Evolutionary conservation across 2,888 invertebrate genomes (phyloP).

Genomic region (Archaeoteleia sp.): DNA sequence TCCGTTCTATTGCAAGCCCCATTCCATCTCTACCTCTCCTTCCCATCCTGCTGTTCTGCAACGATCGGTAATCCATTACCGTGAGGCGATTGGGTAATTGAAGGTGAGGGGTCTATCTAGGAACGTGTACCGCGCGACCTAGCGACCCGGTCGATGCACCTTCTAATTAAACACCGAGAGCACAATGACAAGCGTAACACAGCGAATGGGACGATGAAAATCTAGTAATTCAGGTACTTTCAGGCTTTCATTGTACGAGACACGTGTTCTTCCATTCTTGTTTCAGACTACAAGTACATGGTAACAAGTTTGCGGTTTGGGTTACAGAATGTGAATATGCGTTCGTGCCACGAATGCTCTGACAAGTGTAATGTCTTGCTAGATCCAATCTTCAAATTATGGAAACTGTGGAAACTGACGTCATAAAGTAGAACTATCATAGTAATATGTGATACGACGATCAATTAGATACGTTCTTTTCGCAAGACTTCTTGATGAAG

Average conservation of each 20-base stretch:
- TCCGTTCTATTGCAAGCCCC: conserved; percentile 21
- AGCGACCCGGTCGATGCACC: conserved; percentile 57
- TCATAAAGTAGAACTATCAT: no score
- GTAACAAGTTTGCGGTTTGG: conserved; percentile 11
- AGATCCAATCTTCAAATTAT: conserved; percentile 14
- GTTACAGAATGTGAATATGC: conserved; percentile 15
- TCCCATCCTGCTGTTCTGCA: conserved; percentile 36
- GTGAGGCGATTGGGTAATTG: conserved; percentile 71
- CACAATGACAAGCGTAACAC: conserved; percentile 70
- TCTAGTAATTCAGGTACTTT: conserved; percentile 69
- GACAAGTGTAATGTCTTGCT: conserved; percentile 6
- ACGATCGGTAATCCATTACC: conserved; percentile 71
- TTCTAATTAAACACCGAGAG: conserved; percentile 71
- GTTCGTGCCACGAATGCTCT: conserved; percentile 16
- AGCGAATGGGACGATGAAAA: conserved; percentile 51
- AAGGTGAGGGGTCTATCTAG: conserved; percentile 69
- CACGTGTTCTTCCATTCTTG: conserved; percentile 66
- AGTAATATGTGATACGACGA: no score
- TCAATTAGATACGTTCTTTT: no score
- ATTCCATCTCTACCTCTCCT: neutral
- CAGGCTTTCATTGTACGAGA: conserved; percentile 45
- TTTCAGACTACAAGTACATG: conserved; percentile 57
- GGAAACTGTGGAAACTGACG: no score
- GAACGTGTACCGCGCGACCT: conserved; percentile 61
- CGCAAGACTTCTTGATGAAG: no score